A percentile compares a stretch with the other conserved stretches of the same genome.
Conservation (phyloP, 1,140 invertebrate genomes). For the Lordiphosa mommai region DNA sequence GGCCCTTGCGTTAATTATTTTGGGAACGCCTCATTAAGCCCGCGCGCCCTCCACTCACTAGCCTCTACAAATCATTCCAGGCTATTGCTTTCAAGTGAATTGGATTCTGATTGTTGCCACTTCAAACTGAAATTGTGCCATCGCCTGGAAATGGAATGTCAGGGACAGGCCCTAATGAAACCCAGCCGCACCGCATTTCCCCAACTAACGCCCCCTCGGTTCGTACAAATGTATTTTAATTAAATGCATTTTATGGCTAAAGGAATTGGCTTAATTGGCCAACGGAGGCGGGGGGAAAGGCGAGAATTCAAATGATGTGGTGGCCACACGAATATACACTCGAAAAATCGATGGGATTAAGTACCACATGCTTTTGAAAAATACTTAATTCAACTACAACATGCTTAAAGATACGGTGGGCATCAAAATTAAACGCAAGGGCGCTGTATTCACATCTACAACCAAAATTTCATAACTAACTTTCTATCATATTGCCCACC, state of each 20-base stretch:
- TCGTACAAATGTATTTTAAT: conserved; percentile 40
- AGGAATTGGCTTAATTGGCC: too few species aligned
- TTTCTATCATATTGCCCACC: too few species aligned
- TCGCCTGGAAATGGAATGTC: conserved; percentile 40
- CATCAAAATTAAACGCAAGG: too few species aligned
- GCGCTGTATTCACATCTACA: too few species aligned
- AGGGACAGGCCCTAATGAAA: conserved; percentile 27
- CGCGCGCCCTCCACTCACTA: conserved; percentile 4
- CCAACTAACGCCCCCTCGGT: background rate
- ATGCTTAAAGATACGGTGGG: too few species aligned
- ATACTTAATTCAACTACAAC: too few species aligned
- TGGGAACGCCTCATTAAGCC: conserved; percentile 63
- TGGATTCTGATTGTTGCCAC: conserved; percentile 56
- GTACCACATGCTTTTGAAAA: too few species aligned
- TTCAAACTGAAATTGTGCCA: conserved; percentile 43
- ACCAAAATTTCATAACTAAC: too few species aligned
- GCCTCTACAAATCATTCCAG: conserved; percentile 57
- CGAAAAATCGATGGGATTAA: too few species aligned
- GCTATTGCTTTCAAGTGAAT: conserved; percentile 55
- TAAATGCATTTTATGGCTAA: conserved; percentile 23
- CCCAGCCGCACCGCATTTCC: background rate
- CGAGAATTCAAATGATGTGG: too few species aligned
- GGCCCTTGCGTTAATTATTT: conserved; percentile 63
- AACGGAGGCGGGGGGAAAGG: too few species aligned
- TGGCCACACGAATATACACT: too few species aligned